A percentile compares a stretch with the other conserved stretches of the same genome.
These are phyloP conservation scores for Balaeniceps rex DNA, from an alignment of 2,113 vertebrate genomes.

Conservation along the genomic window DNA sequence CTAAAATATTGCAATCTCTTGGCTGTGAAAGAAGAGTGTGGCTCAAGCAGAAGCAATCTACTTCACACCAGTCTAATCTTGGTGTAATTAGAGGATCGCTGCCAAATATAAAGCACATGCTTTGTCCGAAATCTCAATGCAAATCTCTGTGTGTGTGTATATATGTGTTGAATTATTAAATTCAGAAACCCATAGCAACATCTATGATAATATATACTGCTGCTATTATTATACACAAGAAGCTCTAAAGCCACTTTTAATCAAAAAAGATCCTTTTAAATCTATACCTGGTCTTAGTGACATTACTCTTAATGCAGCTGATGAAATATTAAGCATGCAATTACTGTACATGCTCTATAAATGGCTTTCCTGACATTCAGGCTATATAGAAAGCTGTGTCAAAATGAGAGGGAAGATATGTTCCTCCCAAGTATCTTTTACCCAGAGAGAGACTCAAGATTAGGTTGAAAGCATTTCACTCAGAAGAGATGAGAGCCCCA, in stretches of 20 bases:
- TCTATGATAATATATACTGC: not conserved
- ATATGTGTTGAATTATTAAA: not conserved
- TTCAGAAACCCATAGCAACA: not conserved
- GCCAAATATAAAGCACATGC: not conserved
- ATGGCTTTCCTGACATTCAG: slow-evolving; percentile 46
- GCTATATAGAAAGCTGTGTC: not conserved
- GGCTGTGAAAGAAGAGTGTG: not conserved
- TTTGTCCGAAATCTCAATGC: not conserved
- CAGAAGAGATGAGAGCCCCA: not conserved
- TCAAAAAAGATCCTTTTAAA: slow-evolving; percentile 50
- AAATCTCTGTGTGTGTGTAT: not conserved
- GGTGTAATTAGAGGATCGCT: not conserved
- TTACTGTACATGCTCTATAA: slow-evolving; percentile 57
- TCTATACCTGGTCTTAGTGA: slow-evolving; percentile 47
- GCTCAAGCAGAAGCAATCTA: not conserved
- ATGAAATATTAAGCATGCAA: slow-evolving; percentile 62
- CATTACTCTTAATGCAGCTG: slow-evolving; percentile 43
- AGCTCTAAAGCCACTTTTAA: slow-evolving; percentile 44
- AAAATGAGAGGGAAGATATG: slow-evolving; percentile 5
- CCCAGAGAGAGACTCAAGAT: not conserved
- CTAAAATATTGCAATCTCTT: not conserved
- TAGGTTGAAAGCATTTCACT: slow-evolving; percentile 11
- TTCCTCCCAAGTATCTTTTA: slow-evolving; percentile 4
- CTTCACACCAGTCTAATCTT: not conserved
- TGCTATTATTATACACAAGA: slow-evolving; percentile 31